Base-by-base conservation (phyloP, 2,888 invertebrate species). In the Plebejus melissa region DNA sequence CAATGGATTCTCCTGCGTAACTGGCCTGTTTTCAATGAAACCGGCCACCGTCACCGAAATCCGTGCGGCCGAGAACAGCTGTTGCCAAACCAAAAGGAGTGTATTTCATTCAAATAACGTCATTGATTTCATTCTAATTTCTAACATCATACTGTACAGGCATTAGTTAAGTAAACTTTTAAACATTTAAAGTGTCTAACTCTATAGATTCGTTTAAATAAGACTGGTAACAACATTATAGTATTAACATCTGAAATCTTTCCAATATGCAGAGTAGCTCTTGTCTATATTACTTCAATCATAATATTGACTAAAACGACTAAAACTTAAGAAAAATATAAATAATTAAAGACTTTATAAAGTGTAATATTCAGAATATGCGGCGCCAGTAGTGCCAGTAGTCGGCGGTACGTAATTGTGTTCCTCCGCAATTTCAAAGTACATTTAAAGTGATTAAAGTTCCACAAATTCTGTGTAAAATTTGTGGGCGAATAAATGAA, bases 361-460 rank as follows among this genome's bases (percentile, higher is more conserved):
- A 32, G 13, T 65, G 32, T 65, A 60, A 60, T 60, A 65, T 65
- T 32, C 32, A 32, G 36, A 65, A 65, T 36, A 65, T 13, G 32
- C 32, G 13, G 65, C 65, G 13, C 65, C 4, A 13, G 65, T 36
- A 65, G 65, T 28, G 13, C 65, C 4, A 13, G 65, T 36, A 65
- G 65, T 28, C 65, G 32, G 58, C 58, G 22, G 11, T 65, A 65
- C 11, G 65, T 65, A 65, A 65, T 65, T 65, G 65, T 65, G 65
- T 32, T 65, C 65, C 22, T 28, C 60, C 28, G 60, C 28, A 60
- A 60, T 60, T 65, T 32, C 65, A 65, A 65, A 65, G 65, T 65
- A 65, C 65, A 65, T 65, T 65, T 65, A 32, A 65, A 65, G 28
- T 65, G 65, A 65, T 65, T 65, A 65, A 65, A 65, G 65, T 65